Conservation (phyloP, 2,113 vertebrate genomes). For the Heteronetta atricapilla region DNA sequence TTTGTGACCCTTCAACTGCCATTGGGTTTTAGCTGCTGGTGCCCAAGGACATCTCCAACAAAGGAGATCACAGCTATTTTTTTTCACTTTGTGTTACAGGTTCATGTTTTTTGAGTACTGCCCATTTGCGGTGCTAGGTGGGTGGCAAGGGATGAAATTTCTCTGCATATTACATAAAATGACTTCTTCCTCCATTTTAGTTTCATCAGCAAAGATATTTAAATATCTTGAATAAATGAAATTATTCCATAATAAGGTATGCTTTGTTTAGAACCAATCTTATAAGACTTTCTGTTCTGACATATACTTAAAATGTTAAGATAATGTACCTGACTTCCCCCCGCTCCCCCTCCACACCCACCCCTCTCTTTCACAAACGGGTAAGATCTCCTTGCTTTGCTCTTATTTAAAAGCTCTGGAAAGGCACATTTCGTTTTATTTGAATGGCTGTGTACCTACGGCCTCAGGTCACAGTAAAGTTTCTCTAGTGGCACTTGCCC, state of each 20-base stretch:
- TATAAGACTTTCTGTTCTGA: not conserved
- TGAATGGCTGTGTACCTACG: not conserved
- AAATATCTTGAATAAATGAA: not conserved
- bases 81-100: not conserved
- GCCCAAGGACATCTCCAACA: not conserved
- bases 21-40: not conserved
- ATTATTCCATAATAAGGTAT: not conserved
- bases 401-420: not conserved
- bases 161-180: not conserved
- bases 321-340: not conserved
- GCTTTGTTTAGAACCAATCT: not conserved
- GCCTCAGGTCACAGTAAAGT: not conserved
- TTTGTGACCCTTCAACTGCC: not conserved
- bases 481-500: not conserved
- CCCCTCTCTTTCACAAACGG: no score
- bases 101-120: not conserved
- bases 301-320: not conserved
- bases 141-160: not conserved
- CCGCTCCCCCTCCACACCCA: no score
- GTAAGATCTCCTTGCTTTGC: not conserved
- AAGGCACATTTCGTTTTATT: not conserved
- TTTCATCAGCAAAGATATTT: not conserved
- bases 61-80: not conserved
- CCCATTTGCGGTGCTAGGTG: rapidly evolving
- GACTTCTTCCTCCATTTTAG: not conserved